Conservation (phyloP, 2,113 vertebrate species). For the Ceratotherium simum region DNA sequence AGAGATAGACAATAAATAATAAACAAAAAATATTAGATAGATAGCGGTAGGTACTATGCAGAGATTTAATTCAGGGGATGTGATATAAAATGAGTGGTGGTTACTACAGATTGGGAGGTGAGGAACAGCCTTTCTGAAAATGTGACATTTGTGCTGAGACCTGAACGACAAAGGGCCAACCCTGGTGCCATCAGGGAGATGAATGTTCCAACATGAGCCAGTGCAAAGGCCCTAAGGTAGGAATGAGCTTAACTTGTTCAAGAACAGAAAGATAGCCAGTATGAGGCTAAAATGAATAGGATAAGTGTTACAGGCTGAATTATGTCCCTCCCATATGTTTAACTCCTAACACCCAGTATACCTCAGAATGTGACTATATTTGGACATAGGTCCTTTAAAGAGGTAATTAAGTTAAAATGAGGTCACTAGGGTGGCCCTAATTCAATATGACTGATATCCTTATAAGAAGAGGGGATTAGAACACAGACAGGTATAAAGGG, state of each 20-base stretch:
- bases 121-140: conserved; percentile 47
- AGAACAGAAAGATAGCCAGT: background rate
- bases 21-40: background rate
- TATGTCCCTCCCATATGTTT: background rate
- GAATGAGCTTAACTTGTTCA: background rate
- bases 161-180: background rate
- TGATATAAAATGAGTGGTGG: background rate
- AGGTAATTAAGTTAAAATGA: background rate
- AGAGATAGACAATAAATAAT: background rate
- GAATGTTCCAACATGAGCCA: background rate
- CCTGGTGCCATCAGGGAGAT: background rate
- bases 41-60: background rate
- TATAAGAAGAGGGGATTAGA: background rate
- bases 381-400: background rate
- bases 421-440: background rate
- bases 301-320: background rate
- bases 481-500: background rate
- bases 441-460: background rate
- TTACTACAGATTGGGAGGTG: background rate
- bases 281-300: background rate
- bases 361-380: background rate
- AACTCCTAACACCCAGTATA: background rate
- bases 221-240: background rate
- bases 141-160: background rate
- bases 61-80: conserved; percentile 27